Base-by-base conservation (phyloP, 53 echinoderm and acorn worm genomes). In the Patiria pectinifera region DNA sequence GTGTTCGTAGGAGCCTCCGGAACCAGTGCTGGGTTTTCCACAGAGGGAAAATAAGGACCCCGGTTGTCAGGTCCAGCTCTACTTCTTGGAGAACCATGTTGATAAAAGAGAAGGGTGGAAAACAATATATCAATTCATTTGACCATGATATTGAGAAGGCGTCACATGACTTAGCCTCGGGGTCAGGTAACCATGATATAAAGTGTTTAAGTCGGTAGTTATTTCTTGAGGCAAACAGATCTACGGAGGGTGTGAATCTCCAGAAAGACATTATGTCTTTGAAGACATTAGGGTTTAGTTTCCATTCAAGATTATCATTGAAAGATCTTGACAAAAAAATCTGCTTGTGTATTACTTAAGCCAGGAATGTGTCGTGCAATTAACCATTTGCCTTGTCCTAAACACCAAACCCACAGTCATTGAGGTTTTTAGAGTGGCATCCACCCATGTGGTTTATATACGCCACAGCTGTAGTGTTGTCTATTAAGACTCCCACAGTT, bases 11-110 rank as follows among this genome's bases (percentile, higher is more conserved):
- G 24, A 94, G 47, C 45, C 45, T 19, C 11, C 85, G 85, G 71
- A 89, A 92, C 92, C 95, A 94, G 6, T 92, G 92, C 81, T 92
- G 93, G 2, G 90, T 86, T 48, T 75, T 93, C 89, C 91, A 95
- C 44, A 80, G 82, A 53, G 94, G 94, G 14, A 92, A 91, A 26
- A 94, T 89, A 15, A 92, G 75, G 1, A 80, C 48, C 19, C 80
- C 80, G 2, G 48, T 80, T 6, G 80, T 46, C 15, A 11, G 12
- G 18, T 80, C 80, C 35, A 18, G 7, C 21, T 80, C 85, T 62
- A 66, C 63, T 69, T 85, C 69, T 43, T 85, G 70, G 22, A 85
- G 47, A 18, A 85, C 85, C 25, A 70, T 85, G 0, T 85, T 47
- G 62, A 69, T 85, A 43, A 63, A 44, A 85, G 69, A 25, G 6